Evolutionary conservation across 1,140 invertebrate genomes (phyloP), one percentile per base, ranked within the genome.

Genomic region (Atta texana): DNA sequence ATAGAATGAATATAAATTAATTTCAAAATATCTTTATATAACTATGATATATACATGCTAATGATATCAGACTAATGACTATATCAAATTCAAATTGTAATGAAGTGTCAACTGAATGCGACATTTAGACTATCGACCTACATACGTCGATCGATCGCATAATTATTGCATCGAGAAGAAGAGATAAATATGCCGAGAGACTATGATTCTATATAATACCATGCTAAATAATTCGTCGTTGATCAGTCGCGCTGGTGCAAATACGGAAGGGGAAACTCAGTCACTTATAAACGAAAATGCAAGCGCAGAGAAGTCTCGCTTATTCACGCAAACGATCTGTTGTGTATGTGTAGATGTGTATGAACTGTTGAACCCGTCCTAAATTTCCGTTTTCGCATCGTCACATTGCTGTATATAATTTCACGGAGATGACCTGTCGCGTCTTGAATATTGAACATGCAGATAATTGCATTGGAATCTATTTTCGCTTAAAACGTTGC

Each of bases 301-400:
- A 89, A 76, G 68, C 72, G 49, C 59, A 91, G 90, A 64, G 66
- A 90, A 92, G 78, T 92, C 74, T 75, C 85, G 31, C 75, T 85
- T 66, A 21, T 61, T 49, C 39, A 51, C 55, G 71, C 88, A 87
- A 88, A 55, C 21, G 80, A 34, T 78, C 39, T 44, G 39, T 44
- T 44, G 8, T 44, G 39, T 10, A 7, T 44, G 39, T 44, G 39
- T 44, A 0, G 24, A 24, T 44, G 39, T 44, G 39, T 85, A 78
- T 92, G 90, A 93, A 92, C 87, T 90, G 80, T 91, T 93, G 90
- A 93, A 93, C 91, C 84, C 81, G 82, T 75, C 24, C 87, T 91
- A 61, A 81, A 90, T 71, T 92, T 93, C 88, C 91, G 88, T 86
- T 93, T 91, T 92, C 77, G 82, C 88, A 90, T 92, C 75, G 49